Percentiles rank a stretch among this genome's conserved stretches.
Conservation (phyloP, 2,888 invertebrate species). For the Dicyrtoma fusca region DNA sequence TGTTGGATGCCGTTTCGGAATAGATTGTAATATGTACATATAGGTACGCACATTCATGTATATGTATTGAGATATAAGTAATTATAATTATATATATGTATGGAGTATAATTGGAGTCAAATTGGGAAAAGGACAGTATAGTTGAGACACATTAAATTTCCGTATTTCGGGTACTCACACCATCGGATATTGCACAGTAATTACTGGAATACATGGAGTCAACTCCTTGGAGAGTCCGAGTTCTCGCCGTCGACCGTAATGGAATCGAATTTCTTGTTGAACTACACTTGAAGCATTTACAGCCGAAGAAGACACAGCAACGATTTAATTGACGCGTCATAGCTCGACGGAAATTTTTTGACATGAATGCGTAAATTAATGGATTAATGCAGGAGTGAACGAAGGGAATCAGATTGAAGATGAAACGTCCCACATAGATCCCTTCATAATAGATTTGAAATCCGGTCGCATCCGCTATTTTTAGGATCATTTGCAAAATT, state of each 20-base stretch:
- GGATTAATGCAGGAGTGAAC: constrained; percentile 61
- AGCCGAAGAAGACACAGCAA: constrained; percentile 49
- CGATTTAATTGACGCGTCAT: constrained; percentile 57
- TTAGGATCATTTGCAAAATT: constrained; percentile 60
- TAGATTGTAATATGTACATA: too few relatives aligned
- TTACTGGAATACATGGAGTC: constrained; percentile 53
- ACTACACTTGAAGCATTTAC: constrained; percentile 46
- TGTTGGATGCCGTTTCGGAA: too few relatives aligned
- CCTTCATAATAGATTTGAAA: constrained; percentile 55
- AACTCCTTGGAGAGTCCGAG: constrained; percentile 42
- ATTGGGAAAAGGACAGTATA: neutral
- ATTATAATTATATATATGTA: too few relatives aligned
- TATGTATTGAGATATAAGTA: too few relatives aligned
- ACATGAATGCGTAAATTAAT: constrained; percentile 60
- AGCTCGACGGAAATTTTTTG: constrained; percentile 59
- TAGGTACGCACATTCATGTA: too few relatives aligned
- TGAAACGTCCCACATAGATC: constrained; percentile 59
- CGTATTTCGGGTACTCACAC: constrained; percentile 48
- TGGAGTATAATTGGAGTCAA: neutral
- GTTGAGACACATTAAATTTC: constrained; percentile 50
- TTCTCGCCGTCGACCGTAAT: constrained; percentile 47
- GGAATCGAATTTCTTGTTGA: constrained; percentile 45
- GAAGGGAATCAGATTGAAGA: constrained; percentile 59
- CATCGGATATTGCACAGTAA: constrained; percentile 51
- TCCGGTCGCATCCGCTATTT: constrained; percentile 54